Evolutionary conservation across 2,797 vertebrate genomes (phyloP).

Genomic region (Leptodactylus fallax): DNA sequence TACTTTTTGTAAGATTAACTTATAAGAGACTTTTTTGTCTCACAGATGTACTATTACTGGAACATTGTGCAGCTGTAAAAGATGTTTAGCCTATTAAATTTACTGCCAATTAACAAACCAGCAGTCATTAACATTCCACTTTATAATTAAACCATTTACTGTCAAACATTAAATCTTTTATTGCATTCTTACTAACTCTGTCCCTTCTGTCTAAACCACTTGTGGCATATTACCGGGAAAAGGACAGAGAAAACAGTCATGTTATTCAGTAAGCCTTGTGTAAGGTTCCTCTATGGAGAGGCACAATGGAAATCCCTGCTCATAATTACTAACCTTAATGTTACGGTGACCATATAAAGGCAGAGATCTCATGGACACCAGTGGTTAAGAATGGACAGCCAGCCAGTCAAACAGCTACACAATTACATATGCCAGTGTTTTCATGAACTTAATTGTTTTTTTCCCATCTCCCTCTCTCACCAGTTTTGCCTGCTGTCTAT

Average conservation of each 20-base stretch:
- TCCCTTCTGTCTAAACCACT: background rate
- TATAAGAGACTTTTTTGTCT: background rate
- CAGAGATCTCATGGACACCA: background rate
- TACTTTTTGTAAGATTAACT: background rate
- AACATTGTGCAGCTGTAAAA: background rate
- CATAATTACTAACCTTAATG: background rate
- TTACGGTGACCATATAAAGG: background rate
- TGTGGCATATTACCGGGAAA: background rate
- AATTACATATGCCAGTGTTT: background rate
- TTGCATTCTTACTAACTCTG: slow-evolving; percentile 11
- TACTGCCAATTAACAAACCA: slow-evolving; percentile 12
- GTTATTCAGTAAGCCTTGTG: background rate
- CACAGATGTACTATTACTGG: background rate
- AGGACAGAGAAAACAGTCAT: background rate
- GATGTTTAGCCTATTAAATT: slow-evolving; percentile 20
- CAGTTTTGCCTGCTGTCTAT: too few species aligned
- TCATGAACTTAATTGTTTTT: too few species aligned
- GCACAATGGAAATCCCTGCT: background rate
- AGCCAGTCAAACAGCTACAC: background rate
- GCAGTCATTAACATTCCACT: slow-evolving; percentile 11
- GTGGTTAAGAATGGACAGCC: background rate
- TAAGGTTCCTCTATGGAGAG: background rate
- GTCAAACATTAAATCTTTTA: slow-evolving; percentile 32
- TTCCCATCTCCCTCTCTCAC: too few species aligned
- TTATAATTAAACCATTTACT: slow-evolving; percentile 24